Evolutionary conservation across 1,140 invertebrate species (phyloP).

Genomic region (Danaus melanippus): DNA sequence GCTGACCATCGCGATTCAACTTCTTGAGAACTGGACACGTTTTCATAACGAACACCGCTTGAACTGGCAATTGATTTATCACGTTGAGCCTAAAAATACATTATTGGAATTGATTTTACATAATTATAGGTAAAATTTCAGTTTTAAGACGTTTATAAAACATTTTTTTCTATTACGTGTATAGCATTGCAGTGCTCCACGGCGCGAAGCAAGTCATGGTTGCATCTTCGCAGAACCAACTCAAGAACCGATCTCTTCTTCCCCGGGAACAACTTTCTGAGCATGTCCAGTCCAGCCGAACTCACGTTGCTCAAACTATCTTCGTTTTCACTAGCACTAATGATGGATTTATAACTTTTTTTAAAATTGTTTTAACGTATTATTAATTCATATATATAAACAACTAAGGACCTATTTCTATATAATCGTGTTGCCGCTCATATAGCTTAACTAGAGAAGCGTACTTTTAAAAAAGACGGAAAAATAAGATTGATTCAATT

Average conservation of each 20-base stretch:
- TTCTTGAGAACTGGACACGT: conserved; percentile 52
- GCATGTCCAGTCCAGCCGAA: conserved; percentile 80
- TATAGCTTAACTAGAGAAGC: too few relatives aligned
- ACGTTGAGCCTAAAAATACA: conserved; percentile 32
- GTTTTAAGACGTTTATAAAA: too few relatives aligned
- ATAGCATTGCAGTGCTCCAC: conserved; percentile 70
- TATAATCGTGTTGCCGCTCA: too few relatives aligned
- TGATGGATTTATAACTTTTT: too few relatives aligned
- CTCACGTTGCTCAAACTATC: conserved; percentile 48
- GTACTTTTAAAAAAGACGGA: too few relatives aligned
- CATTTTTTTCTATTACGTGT: conserved; percentile 31
- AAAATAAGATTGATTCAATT: too few relatives aligned
- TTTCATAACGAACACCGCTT: conserved; percentile 33
- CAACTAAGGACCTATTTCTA: too few relatives aligned
- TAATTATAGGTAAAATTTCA: too few relatives aligned
- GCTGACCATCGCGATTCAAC: conserved; percentile 54
- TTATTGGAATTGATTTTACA: background rate
- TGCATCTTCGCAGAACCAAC: conserved; percentile 87
- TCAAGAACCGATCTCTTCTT: conserved; percentile 90
- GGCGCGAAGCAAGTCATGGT: conserved; percentile 85
- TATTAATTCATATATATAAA: too few relatives aligned
- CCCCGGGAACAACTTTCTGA: conserved; percentile 88
- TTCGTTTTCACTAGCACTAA: conserved; percentile 25
- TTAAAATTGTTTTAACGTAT: too few relatives aligned
- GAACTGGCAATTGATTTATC: conserved; percentile 31